Base-by-base conservation (phyloP, 2,888 invertebrate species). In the Cristatella mucedo region DNA sequence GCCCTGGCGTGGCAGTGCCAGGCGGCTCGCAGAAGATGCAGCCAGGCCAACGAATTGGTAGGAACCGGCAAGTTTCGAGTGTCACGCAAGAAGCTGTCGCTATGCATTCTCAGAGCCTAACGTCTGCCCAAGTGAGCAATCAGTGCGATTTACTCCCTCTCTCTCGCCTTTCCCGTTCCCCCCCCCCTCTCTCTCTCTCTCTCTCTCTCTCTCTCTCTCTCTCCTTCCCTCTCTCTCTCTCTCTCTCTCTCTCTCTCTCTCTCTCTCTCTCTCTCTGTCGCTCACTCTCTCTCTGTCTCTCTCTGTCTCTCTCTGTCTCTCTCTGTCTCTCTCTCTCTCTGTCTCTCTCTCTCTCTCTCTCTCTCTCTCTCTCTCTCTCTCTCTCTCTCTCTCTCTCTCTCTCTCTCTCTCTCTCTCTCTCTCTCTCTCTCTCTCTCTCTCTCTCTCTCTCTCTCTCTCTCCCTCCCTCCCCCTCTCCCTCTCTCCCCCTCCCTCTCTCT, bases 131-230 rank as follows among this genome's bases (percentile, higher is more conserved):
- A n/a, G n/a, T n/a, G n/a, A n/a, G n/a, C n/a, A n/a, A n/a, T n/a
- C n/a, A n/a, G n/a, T n/a, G n/a, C n/a, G n/a, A n/a, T n/a, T n/a
- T n/a, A n/a, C 26, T 26, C 26, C n/a, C 26, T n/a, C 26, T 26
- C n/a, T 26, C n/a, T 26, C n/a, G 9, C n/a, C n/a, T 7, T n/a
- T n/a, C n/a, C 26, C n/a, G 9, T 26, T n/a, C n/a, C 26, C n/a
- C n/a, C n/a, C n/a, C n/a, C n/a, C n/a, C 26, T 26, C 26, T 26
- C 26, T 26, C 26, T 26, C 26, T 26, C 26, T n/a, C 26, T 26
- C n/a, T 26, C 26, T 26, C n/a, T 26, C n/a, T 7, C 26, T 26
- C 26, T 26, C 26, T 26, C 26, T 26, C 26, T n/a, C 26, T 9
- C 26, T 26, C 9, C n/a, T 26, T 26, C 7, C n/a, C 9, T 26